phyloP scores from a whole-genome alignment of 2,113 vertebrate genomes.

The Cephalopholis sonnerati region DNA sequence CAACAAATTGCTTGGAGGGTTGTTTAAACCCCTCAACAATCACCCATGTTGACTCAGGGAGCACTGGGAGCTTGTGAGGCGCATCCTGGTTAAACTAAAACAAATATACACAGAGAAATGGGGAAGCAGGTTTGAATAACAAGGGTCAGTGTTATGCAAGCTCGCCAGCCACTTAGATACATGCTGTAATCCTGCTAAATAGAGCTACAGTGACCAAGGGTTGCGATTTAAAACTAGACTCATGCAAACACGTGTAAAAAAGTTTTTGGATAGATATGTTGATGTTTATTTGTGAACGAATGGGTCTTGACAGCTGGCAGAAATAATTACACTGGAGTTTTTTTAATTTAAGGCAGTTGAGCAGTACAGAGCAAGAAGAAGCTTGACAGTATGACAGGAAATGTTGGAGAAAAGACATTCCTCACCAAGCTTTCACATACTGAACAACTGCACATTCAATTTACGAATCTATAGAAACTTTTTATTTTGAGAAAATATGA shows the following conservation, averaged over 20 bases:
- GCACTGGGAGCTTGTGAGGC: conserved; percentile 26
- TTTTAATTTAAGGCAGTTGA: neutral
- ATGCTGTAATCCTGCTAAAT: conserved; percentile 11
- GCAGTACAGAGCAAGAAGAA: neutral
- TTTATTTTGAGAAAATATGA: neutral
- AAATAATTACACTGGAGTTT: neutral
- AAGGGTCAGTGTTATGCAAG: conserved; percentile 23
- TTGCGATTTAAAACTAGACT: neutral
- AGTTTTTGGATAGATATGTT: neutral
- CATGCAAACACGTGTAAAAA: neutral
- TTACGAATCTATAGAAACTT: neutral
- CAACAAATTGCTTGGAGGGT: conserved; percentile 80
- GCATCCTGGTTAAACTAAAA: conserved; percentile 54
- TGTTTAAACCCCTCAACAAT: conserved; percentile 81
- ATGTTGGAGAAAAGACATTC: neutral
- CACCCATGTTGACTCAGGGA: conserved; percentile 70
- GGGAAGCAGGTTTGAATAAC: conserved; percentile 13
- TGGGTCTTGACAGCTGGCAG: neutral
- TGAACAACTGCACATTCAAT: neutral
- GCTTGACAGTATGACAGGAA: neutral
- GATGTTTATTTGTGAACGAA: neutral
- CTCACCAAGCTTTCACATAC: neutral
- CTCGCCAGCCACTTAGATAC: neutral
- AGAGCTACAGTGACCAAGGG: neutral
- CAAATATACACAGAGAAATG: conserved; percentile 53